Base-by-base conservation (phyloP, 2,113 vertebrate genomes). In the Etheostoma spectabile region DNA sequence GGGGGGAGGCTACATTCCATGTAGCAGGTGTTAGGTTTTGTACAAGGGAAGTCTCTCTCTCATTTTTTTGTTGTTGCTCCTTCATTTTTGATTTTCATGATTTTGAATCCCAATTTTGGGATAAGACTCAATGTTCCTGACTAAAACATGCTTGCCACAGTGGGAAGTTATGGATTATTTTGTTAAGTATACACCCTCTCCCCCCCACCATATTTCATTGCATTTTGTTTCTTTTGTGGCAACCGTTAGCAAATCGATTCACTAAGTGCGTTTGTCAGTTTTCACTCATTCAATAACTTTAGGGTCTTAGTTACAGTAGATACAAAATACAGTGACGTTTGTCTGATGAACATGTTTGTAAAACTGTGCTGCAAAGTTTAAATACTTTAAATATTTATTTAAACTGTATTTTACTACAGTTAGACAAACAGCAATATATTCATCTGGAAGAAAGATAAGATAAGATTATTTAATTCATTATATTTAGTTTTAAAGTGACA, bases 1-100 rank as follows among this genome's bases (percentile, higher is more conserved):
- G 75, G 85, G n/a, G n/a, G n/a, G n/a, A n/a, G n/a, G n/a, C n/a
- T 92, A 90, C 91, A 91, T 92, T 90, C 86, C 1, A 1, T 86
- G 77, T 89, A 79, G 91, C 85, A 85, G 88, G 84, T 90, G 33
- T 88, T 88, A 79, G 88, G 85, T 70, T 87, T 87, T 86, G 53
- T 78, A 70, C 7, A 82, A 71, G 46, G 67, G 78, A 82, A 79
- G 30, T 89, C 74, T 86, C 77, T 79, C 78, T 86, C 79, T 91
- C 86, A 57, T 79, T 74, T 6, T 77, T 62, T 74, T 51, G 13
- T 60, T 30, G 55, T 60, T 55, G 4, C 18, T 8, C 48, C 68
- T 68, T 81, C 1, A 12, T 90, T 85, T 89, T 78, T 71, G 3
- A 75, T 76, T 79, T 88, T 80, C 60, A 72, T 82, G 59, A 38